Conservation (phyloP, 30 jellyfish, hydroid and myxozoan genomes). For the Rhopilema esculentum region DNA sequence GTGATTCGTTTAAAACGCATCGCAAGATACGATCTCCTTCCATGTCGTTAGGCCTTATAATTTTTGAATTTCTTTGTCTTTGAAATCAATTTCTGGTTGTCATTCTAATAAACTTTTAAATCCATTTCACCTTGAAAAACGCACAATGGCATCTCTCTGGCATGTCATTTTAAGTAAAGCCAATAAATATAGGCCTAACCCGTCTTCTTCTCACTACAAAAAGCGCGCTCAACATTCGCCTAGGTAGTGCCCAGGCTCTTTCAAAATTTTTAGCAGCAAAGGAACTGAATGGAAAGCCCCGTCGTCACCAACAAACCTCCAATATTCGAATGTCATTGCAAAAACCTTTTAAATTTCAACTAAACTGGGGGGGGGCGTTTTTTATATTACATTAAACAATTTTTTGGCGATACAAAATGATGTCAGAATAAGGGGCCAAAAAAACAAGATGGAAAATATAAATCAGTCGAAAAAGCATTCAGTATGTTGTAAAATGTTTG, state of each 20-base stretch:
- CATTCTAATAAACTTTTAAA: too few species aligned
- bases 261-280: background rate
- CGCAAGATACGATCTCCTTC: constrained; percentile 76
- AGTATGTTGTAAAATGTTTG: too few species aligned
- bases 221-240: background rate
- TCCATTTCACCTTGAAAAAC: background rate
- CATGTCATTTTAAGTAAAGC: background rate
- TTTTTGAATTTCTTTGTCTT: background rate
- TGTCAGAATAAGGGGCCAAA: too few species aligned
- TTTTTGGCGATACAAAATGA: too few species aligned
- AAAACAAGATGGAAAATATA: too few species aligned
- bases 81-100: background rate
- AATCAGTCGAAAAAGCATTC: too few species aligned
- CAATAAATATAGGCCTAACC: background rate
- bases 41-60: background rate
- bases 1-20: constrained; percentile 19
- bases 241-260: background rate
- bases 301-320: too few species aligned
- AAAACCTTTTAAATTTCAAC: too few species aligned
- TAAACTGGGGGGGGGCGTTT: too few species aligned
- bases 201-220: background rate
- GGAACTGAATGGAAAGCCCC: too few species aligned
- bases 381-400: too few species aligned
- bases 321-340: too few species aligned
- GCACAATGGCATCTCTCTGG: background rate